A percentile compares a stretch with the other conserved stretches of the same genome.
Evolutionary conservation across 1,140 invertebrate genomes (phyloP).

Genomic region (Pantala flavescens): DNA sequence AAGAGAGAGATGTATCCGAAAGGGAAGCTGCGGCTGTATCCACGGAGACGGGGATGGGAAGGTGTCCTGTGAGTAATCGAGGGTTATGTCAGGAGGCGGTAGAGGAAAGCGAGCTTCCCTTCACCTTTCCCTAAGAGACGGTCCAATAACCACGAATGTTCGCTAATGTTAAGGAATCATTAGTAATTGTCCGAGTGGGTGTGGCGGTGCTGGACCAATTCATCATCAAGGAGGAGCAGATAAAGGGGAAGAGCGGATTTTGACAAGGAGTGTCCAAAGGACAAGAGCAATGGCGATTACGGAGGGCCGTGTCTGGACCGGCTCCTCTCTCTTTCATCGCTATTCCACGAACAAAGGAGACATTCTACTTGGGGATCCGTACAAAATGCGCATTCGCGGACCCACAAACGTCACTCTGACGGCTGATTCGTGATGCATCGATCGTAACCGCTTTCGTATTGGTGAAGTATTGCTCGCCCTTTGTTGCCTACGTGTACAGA

Average conservation of each 20-base stretch:
- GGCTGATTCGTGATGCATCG: too few relatives aligned
- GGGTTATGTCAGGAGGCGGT: neutral
- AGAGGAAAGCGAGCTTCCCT: neutral
- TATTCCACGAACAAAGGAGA: too few relatives aligned
- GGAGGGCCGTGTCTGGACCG: neutral
- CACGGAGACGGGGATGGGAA: neutral
- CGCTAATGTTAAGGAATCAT: constrained; percentile 9
- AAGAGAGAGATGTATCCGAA: too few relatives aligned
- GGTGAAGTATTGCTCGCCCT: too few relatives aligned
- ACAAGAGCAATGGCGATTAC: neutral
- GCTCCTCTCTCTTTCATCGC: too few relatives aligned
- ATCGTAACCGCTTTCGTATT: too few relatives aligned
- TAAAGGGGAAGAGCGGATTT: neutral
- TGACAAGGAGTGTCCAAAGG: neutral
- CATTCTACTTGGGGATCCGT: too few relatives aligned
- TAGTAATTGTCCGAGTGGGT: constrained; percentile 8
- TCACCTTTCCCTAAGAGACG: neutral
- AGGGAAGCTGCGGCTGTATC: too few relatives aligned
- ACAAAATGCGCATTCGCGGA: too few relatives aligned
- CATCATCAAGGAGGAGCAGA: neutral
- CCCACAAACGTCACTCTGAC: too few relatives aligned
- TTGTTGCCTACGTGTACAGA: too few relatives aligned
- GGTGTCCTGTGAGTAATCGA: neutral
- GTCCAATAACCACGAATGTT: constrained; percentile 9
- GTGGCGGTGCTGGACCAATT: neutral